Base-by-base conservation (phyloP, 2,888 invertebrate genomes). In the Pandemis cinnamomeana region DNA sequence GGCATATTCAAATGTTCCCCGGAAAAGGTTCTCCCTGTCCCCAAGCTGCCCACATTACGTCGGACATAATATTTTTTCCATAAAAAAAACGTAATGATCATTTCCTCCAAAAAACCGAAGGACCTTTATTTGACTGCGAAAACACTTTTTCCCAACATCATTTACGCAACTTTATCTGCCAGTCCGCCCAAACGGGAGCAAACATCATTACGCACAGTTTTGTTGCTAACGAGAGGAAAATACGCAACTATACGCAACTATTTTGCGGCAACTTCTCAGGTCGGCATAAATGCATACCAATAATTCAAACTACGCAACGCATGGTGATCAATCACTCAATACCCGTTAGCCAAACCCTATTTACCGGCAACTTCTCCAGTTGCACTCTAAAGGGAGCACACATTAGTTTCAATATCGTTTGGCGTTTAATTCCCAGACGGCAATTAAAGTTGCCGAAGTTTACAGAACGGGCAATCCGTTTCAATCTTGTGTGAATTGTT, bases 291-390 rank as follows among this genome's bases (percentile, higher is more conserved):
- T 73, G 73, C 73, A 73, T 73, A 70, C 64, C 73, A 73, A 75
- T 75, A 71, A 67, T 75, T 68, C 71, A 75, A 71, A 75, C 62
- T 69, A 73, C 58, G 69, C 73, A 64, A 69, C 73, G 69, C 73
- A 66, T 60, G 73, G 73, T 70, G 60, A 73, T 73, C 73, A 69
- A 74, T 74, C 74, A 71, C 75, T 77, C 79, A 83, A 86, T 83
- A 82, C 82, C 80, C 79, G 79, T 82, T 81, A 77, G 71, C 78
- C 75, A 77, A 68, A 80, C 53, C 66, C 7, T 20, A 51, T 60
- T 70, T 69, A 7, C 64, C 8, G 36, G 13, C 11, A 36, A 11
- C 44, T 46, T 27, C 10, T 7, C 68, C 36, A 51, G 27, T n/a
- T 60, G 20, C n/a, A 60, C 15, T 36, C 42, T 64, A 13, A 63